Evolutionary conservation across 1,140 invertebrate genomes (phyloP).

Genomic region (Polyergus mexicanus): DNA sequence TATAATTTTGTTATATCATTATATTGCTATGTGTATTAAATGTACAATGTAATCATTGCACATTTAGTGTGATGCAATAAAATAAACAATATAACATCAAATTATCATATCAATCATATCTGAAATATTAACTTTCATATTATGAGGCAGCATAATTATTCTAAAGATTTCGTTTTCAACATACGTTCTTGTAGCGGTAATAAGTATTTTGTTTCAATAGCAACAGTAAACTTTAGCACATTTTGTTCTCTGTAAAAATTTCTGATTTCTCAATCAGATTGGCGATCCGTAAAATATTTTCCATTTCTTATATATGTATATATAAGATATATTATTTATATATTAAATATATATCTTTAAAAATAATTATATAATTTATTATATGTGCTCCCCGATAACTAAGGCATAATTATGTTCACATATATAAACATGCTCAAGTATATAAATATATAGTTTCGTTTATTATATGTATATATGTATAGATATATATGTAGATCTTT

Average conservation of each 20-base stretch:
- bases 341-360: conserved; percentile 37
- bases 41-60: conserved; percentile 7
- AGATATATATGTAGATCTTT: conserved; percentile 65
- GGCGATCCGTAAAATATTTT: conserved; percentile 30
- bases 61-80: conserved; percentile 22
- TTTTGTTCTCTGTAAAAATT: conserved; percentile 42
- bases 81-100: conserved; percentile 28
- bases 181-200: neutral
- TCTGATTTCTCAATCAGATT: conserved; percentile 38
- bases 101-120: conserved; percentile 25
- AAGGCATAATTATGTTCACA: conserved; percentile 64
- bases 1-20: neutral
- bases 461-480: conserved; percentile 52
- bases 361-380: conserved; percentile 58
- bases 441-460: conserved; percentile 65
- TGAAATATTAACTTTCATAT: conserved; percentile 13
- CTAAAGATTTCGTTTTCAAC: conserved; percentile 7
- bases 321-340: too few species aligned
- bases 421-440: conserved; percentile 69
- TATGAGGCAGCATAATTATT: conserved; percentile 26
- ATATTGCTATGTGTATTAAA: neutral
- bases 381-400: conserved; percentile 59
- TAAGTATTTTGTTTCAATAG: conserved; percentile 28
- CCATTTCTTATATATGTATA: conserved; percentile 6
- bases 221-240: conserved; percentile 47